Percentiles rank a stretch among this genome's conserved stretches.
phyloP scores from a whole-genome alignment of 2,113 vertebrate genomes.

The Corythaeola cristata region DNA sequence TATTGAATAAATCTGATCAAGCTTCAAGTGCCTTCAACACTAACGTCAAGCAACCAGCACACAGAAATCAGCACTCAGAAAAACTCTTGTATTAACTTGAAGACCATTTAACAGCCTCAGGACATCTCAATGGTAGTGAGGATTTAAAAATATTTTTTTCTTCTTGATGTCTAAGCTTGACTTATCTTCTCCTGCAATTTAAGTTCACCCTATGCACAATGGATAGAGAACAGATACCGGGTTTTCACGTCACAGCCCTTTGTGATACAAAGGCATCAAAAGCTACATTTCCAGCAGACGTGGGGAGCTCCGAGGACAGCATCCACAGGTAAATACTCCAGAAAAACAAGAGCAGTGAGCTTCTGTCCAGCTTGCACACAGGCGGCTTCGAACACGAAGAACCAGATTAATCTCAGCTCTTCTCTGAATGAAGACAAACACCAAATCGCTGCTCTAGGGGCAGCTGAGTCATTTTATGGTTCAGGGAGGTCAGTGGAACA shows the following conservation, averaged over 20 bases:
- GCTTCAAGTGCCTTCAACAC: not conserved
- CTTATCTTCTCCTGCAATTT: not conserved
- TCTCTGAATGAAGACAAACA: not conserved
- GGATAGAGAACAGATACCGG: not conserved
- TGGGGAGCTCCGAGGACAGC: not conserved
- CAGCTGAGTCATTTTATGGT: not conserved
- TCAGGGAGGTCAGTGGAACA: not conserved
- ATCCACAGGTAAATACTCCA: not conserved
- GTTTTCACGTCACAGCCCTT: not conserved
- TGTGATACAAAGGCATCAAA: not conserved
- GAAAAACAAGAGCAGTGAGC: not conserved
- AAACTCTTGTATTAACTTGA: not conserved
- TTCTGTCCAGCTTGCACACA: not conserved
- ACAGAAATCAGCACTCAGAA: not conserved
- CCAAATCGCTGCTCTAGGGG: not conserved
- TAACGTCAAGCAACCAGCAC: rapidly evolving
- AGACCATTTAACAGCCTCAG: not conserved
- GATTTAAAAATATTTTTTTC: not conserved
- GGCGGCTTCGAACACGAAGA: not conserved
- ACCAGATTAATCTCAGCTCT: not conserved
- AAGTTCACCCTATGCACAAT: not conserved
- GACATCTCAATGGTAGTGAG: rapidly evolving
- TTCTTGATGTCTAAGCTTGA: not conserved
- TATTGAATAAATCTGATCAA: not conserved
- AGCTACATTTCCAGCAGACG: rapidly evolving